Base-by-base conservation (phyloP, 2,113 vertebrate genomes). In the Eupsittula cactorum region DNA sequence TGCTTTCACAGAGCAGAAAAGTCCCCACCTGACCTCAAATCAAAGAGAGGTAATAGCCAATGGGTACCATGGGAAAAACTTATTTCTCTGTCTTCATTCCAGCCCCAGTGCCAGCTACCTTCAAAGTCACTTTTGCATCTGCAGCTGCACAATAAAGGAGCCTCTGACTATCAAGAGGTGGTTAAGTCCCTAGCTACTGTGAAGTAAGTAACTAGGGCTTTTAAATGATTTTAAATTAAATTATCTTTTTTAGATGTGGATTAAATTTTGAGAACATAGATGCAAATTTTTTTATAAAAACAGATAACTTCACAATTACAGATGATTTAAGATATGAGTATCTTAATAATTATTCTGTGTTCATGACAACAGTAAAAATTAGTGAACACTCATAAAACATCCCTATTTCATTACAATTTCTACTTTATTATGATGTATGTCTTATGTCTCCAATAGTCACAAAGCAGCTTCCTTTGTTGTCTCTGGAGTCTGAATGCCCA, bases 21-120 rank as follows among this genome's bases (percentile, higher is more conserved):
- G 63, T 82, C 82, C 86, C 85, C 69, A 8, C 24, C 59, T 81
- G 71, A 83, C 76, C 57, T 92, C 91, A 95, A 70, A 95, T 92
- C 67, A 95, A 83, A 79, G 76, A 52, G 41, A 83, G 41, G 67
- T 70, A 94, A 82, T 53, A 46, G 67, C 57, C 78, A 85, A 31
- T 55, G 63, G 27, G 17, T 88, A 63, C 46, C 70, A 63, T 1
- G 55, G 78, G 93, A 84, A 81, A 96, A 92, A 82, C 29, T 59
- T 75, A 88, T 19, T 88, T 74, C 70, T 92, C 44, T 85, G 42
- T 82, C 62, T 87, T 95, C 59, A 37, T 85, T 95, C 37, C n/a
- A 74, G 24, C 29, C 15, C 13, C 31, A 9, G 41, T 73, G 63
- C 53, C 74, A 91, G 74, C 21, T 79, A 70, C 63, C 63, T 79